Base-by-base conservation (phyloP, 1,140 invertebrate species). In the Pentalonia nigronervosa region DNA sequence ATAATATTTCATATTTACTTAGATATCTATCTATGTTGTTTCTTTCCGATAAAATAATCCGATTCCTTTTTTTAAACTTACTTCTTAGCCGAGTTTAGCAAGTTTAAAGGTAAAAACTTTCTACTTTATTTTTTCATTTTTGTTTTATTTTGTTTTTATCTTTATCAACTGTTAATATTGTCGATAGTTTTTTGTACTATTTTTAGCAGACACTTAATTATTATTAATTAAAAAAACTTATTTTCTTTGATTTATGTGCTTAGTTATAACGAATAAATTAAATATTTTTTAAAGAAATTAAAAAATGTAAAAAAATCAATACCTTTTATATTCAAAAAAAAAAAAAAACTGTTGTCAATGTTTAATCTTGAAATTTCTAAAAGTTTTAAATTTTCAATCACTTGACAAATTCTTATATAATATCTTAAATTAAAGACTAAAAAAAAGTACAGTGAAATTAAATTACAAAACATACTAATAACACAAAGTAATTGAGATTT, bases 221-320 rank as follows among this genome's bases (percentile, higher is more conserved):
- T 90, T 45, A 67, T 90, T 67, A 90, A 90, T 90, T 60, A 90
- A 60, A 90, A 1, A 36, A 60, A 60, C 56, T 60, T n/a, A 0
- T 76, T 67, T 90, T 3, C 6, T 67, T 45, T 67, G 36, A 67
- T 90, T 90, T 67, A 67, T 67, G 56, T n/a, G 17, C 14, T 45
- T 67, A 41, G 41, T 23, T 53, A 7, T 67, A 14, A 90, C 53
- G n/a, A 45, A 90, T 30, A 14, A 45, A 90, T 67, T 90, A 45
- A 76, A 76, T 76, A 6, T 17, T 30, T 76, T 76, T 76, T 76
- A 17, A 6, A 2, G 2, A 76, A 76, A 76, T 76, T 76, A 6
- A 76, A 76, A 76, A 67, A n/a, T 6, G 4, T 2, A n/a, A 17
- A 67, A 67, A 76, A 76, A 76, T 76, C 60, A 17, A n/a, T n/a